Percentiles rank a stretch among this genome's conserved stretches.
Conservation (phyloP, 2,113 vertebrate species). For the Erinaceus europaeus region DNA sequence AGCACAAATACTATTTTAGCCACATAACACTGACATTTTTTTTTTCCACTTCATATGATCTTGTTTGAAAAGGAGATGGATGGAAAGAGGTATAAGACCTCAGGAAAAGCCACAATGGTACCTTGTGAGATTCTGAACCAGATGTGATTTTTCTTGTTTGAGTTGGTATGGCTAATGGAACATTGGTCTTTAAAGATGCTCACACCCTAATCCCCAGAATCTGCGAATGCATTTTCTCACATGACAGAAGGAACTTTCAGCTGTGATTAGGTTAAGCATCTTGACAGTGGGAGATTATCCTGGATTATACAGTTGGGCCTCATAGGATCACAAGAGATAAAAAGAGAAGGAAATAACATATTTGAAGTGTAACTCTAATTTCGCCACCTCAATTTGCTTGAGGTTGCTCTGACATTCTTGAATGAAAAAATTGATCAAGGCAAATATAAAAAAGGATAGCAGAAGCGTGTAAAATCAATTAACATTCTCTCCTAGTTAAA, state of each 20-base stretch:
- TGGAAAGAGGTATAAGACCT: no score
- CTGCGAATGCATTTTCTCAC: neutral
- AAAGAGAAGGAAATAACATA: neutral
- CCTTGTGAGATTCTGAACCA: neutral
- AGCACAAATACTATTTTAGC: neutral
- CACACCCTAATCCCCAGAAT: neutral
- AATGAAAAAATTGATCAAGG: neutral
- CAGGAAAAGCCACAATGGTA: neutral
- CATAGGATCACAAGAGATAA: neutral
- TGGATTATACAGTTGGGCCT: neutral
- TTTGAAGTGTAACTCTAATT: neutral
- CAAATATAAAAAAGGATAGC: neutral
- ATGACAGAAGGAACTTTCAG: neutral
- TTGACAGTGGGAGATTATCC: neutral
- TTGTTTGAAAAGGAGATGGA: no score
- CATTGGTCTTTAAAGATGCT: neutral
- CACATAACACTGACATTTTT: neutral
- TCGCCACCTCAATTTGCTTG: neutral
- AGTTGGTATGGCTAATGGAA: neutral
- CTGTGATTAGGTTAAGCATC: neutral
- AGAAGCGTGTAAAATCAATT: neutral
- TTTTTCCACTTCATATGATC: neutral
- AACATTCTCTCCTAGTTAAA: neutral
- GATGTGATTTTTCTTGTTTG: neutral
- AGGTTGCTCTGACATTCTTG: neutral